Evolutionary conservation across 64 coral and sea anemone species (phyloP).

Genomic region (Porites lutea): DNA sequence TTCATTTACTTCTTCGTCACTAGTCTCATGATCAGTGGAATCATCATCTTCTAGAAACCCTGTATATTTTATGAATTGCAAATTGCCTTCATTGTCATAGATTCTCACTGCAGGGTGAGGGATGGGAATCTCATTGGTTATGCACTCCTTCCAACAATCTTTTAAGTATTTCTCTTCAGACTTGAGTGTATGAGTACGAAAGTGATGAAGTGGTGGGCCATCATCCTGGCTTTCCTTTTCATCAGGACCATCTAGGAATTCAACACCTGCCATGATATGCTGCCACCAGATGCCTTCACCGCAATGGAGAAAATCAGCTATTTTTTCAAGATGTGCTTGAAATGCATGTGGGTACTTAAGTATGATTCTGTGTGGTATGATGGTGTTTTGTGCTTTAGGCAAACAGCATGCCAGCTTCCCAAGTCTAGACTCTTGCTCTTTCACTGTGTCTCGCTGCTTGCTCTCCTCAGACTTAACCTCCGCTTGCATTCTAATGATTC

Average conservation of each 20-base stretch:
- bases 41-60: conserved; percentile 51
- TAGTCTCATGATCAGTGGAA: background rate
- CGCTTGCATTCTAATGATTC: too few species aligned
- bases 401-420: too few species aligned
- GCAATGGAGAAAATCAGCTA: too few species aligned
- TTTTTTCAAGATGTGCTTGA: too few species aligned
- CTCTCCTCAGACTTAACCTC: too few species aligned
- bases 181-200: conserved; percentile 47
- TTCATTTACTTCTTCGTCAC: background rate
- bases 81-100: conserved; percentile 46
- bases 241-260: conserved; percentile 43
- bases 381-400: too few species aligned
- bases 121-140: conserved; percentile 3
- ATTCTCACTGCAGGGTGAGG: conserved; percentile 35
- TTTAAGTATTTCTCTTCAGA: conserved; percentile 44
- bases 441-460: too few species aligned
- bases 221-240: conserved; percentile 16
- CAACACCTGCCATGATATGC: too few species aligned
- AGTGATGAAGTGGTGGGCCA: conserved; percentile 74
- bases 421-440: too few species aligned
- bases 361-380: too few species aligned
- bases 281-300: too few species aligned
- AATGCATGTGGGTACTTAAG: too few species aligned
- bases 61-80: conserved; percentile 27
- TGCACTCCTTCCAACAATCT: conserved; percentile 57